Conservation (phyloP, 2,113 vertebrate genomes). For the Eulemur rufifrons region DNA sequence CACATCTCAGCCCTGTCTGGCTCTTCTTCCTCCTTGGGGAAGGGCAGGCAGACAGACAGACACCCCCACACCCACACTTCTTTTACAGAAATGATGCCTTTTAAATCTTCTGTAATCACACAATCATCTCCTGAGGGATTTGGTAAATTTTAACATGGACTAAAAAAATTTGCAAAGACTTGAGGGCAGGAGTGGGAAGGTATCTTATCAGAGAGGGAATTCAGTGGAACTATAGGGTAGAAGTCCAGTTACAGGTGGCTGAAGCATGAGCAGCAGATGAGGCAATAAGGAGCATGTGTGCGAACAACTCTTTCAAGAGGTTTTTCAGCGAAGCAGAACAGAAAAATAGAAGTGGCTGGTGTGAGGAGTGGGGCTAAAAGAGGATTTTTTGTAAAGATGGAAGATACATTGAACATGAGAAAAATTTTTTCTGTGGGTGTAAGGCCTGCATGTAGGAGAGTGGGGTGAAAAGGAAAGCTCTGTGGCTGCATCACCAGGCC, state of each 20-base stretch:
- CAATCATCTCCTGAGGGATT: background rate
- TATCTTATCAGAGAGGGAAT: background rate
- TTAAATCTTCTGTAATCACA: background rate
- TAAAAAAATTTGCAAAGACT: background rate
- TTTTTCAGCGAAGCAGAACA: background rate
- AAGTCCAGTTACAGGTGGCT: background rate
- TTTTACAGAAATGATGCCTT: background rate
- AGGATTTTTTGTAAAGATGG: background rate
- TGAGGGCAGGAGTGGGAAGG: background rate
- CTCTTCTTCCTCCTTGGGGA: background rate
- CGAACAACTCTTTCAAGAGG: background rate
- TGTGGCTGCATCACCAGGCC: background rate
- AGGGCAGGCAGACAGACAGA: too few relatives aligned
- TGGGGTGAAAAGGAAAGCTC: background rate
- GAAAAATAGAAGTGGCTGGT: background rate
- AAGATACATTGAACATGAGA: background rate
- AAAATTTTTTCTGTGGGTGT: background rate
- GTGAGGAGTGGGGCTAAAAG: background rate
- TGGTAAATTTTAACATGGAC: background rate
- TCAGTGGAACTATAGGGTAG: background rate
- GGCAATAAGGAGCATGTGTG: background rate
- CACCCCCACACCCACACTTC: background rate
- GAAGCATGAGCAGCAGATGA: background rate
- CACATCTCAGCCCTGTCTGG: background rate
- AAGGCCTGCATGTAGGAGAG: background rate